A percentile compares a stretch with the other conserved stretches of the same genome.
Evolutionary conservation across 2,888 invertebrate genomes (phyloP).

Genomic region (Drosophila ustulata): DNA sequence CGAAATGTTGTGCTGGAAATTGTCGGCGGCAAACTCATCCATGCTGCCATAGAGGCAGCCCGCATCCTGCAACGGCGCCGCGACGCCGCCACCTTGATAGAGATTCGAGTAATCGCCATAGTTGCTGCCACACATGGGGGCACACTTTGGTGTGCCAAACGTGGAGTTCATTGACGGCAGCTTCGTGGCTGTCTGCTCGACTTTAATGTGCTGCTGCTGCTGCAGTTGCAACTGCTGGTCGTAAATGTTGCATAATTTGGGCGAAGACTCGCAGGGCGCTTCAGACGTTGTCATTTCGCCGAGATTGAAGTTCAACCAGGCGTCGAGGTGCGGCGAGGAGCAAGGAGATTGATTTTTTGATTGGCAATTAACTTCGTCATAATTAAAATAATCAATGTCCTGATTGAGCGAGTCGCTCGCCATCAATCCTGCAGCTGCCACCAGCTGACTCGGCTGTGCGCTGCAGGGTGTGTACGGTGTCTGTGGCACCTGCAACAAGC

Average conservation of each 20-base stretch:
- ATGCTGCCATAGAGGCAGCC: constrained; percentile 45
- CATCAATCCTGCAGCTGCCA: not conserved
- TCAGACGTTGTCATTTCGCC: constrained; percentile 63
- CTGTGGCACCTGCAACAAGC: constrained; percentile 55
- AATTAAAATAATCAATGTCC: constrained; percentile 85
- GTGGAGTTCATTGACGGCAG: constrained; percentile 84
- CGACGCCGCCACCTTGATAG: constrained; percentile 32
- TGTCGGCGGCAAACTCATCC: constrained; percentile 74
- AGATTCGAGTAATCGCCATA: constrained; percentile 64
- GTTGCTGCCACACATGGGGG: constrained; percentile 65
- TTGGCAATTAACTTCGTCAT: constrained; percentile 85
- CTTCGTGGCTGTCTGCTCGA: constrained; percentile 48
- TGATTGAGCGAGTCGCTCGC: constrained; percentile 67
- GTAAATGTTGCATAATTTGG: constrained; percentile 73
- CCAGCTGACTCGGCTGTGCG: constrained; percentile 28
- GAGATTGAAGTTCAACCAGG: constrained; percentile 84
- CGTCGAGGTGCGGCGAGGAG: constrained; percentile 84
- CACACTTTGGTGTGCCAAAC: constrained; percentile 82
- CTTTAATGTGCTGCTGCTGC: not conserved
- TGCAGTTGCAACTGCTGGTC: constrained; percentile 39
- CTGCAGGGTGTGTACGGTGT: constrained; percentile 72
- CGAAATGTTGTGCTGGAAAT: constrained; percentile 80
- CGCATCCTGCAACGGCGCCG: constrained; percentile 8
- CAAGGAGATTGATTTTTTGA: constrained; percentile 85
- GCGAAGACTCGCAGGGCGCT: constrained; percentile 46